phyloP scores from a whole-genome alignment of 2,113 vertebrate species.

The Anhinga anhinga region DNA sequence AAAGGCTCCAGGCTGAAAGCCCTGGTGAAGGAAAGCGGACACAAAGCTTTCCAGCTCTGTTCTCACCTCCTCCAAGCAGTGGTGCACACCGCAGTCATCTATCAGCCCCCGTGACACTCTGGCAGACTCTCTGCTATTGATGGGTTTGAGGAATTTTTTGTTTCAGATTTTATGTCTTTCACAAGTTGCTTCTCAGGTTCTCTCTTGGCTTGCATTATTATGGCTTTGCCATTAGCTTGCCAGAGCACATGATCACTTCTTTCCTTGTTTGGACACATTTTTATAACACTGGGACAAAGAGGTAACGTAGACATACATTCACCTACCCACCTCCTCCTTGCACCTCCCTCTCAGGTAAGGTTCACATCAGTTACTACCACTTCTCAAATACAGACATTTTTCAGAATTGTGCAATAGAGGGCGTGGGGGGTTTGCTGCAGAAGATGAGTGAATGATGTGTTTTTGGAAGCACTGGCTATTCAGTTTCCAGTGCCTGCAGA shows the following conservation, averaged over 20 bases:
- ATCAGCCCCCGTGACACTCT: background rate
- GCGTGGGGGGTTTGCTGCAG: background rate
- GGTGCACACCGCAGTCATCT: background rate
- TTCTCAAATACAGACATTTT: background rate
- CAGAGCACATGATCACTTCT: background rate
- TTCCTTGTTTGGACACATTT: background rate
- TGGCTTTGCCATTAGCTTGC: rapidly evolving
- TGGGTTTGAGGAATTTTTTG: background rate
- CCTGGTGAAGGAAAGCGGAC: background rate
- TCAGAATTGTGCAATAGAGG: background rate
- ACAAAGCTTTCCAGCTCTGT: background rate
- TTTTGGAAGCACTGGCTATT: background rate
- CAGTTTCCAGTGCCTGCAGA: background rate
- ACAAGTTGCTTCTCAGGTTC: background rate
- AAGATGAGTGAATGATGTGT: background rate
- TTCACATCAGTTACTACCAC: background rate
- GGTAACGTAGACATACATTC: background rate
- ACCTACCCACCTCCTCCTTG: background rate
- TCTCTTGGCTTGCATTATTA: background rate
- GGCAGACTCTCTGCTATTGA: background rate
- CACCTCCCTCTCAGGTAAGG: background rate
- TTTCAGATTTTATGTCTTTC: background rate
- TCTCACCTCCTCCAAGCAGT: background rate
- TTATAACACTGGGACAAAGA: background rate
- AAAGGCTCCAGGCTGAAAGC: background rate